phyloP scores from a whole-genome alignment of 2,888 invertebrate genomes.

The Trachelus troglodyta region DNA sequence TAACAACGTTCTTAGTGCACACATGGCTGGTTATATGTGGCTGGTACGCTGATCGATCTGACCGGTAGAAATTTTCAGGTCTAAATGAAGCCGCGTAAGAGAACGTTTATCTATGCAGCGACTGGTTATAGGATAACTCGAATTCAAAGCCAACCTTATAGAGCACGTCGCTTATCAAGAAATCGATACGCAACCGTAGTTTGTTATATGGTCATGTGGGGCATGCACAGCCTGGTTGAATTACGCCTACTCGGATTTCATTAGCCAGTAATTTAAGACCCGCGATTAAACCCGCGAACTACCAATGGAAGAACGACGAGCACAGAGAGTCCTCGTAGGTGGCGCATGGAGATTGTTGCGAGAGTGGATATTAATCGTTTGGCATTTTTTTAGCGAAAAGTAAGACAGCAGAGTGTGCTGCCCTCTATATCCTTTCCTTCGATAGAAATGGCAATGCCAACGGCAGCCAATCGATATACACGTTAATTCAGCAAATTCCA shows the following conservation, averaged over 20 bases:
- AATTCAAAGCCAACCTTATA: constrained; percentile 3
- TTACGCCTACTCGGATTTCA: constrained; percentile 42
- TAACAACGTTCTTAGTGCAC: neutral
- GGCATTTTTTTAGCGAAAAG: neutral
- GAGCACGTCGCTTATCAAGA: constrained; percentile 29
- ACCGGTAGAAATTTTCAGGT: neutral
- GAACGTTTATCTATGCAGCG: neutral
- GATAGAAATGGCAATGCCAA: neutral
- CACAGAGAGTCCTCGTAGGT: neutral
- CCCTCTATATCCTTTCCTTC: neutral
- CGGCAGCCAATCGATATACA: neutral
- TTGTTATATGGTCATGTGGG: constrained; percentile 32
- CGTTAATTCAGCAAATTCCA: neutral
- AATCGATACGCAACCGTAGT: constrained; percentile 40
- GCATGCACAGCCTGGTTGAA: constrained; percentile 24
- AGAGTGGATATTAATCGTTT: neutral
- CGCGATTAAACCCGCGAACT: constrained; percentile 34
- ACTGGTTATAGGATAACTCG: neutral
- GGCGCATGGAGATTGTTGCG: neutral
- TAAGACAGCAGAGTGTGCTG: neutral
- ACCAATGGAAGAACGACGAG: neutral
- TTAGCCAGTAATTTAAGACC: constrained; percentile 42
- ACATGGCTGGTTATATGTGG: neutral
- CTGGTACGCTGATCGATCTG: neutral
- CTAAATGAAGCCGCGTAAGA: neutral